Evolutionary conservation across 2,888 invertebrate genomes (phyloP), one percentile per base, ranked within the genome.

Genomic region (Tethea ocularis): DNA sequence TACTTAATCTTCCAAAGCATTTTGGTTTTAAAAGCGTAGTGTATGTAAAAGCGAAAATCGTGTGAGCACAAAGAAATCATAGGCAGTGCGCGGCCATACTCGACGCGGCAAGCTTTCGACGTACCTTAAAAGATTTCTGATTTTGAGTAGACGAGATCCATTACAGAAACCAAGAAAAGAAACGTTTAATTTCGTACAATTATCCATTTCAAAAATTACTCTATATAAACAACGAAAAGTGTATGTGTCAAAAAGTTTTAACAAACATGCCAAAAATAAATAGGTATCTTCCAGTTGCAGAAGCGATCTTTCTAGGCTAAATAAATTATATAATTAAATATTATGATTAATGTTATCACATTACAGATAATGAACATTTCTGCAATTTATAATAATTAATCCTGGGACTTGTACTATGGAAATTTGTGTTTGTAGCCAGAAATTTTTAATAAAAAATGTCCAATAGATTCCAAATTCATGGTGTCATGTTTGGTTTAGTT

Each of bases 41-140:
- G 82, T 79, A 11, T 29, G 64, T 72, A 74, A 82, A 91, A 90
- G 90, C 89, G 78, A 78, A 79, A 84, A 81, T 78, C 72, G 80
- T 85, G 89, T 85, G 81, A 82, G 81, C 78, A 71, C 75, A 81
- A 81, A 76, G 61, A 79, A 87, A 87, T 61, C 82, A 75, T 38
- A 80, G 81, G 86, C 83, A 82, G 84, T 84, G 85, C 77, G 73
- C 77, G 72, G 62, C 71, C 56, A 65, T 60, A 62, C 75, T 81
- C 77, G 72, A 46, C 78, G 81, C 86, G 84, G 81, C 80, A 90
- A 91, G 89, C 90, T 75, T 78, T 80, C 77, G 86, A 93, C 92
- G 81, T 93, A 93, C 92, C 93, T 93, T 88, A 93, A 84, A 69
- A 93, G 89, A 83, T 92, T 92, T 93, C 93, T 92, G 90, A 22